phyloP scores from a whole-genome alignment of 2,797 vertebrate genomes.

The Coregonus ussuriensis region DNA sequence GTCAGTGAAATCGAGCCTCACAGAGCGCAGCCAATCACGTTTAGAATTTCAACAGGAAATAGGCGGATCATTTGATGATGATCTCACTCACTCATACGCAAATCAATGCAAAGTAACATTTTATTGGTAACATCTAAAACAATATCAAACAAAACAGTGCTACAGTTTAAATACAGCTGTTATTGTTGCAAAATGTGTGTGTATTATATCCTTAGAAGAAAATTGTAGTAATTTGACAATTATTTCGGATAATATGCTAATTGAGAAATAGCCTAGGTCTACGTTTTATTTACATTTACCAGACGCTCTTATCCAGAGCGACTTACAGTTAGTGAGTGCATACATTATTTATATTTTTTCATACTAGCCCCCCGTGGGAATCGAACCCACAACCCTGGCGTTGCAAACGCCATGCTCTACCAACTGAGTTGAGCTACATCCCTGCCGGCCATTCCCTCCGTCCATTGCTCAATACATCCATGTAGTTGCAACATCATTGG shows the following conservation, averaged over 20 bases:
- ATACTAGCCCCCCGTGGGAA: no score
- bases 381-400: no score
- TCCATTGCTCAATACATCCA: neutral
- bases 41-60: neutral
- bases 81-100: no score
- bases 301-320: no score
- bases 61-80: constrained; percentile 10
- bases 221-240: neutral
- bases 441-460: no score
- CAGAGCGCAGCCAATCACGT: constrained; percentile 32
- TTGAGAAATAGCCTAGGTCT: neutral
- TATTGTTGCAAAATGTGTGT: neutral
- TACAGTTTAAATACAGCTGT: neutral
- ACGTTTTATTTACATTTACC: neutral
- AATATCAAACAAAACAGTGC: neutral
- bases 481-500: neutral
- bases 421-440: no score
- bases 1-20: constrained; percentile 4
- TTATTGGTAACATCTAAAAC: neutral
- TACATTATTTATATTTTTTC: no score
- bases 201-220: neutral
- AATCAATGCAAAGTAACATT: neutral
- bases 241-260: neutral
- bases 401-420: no score
- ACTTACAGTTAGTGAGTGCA: no score